phyloP scores from a whole-genome alignment of 2,797 vertebrate genomes.

The Myotis pilosus region DNA sequence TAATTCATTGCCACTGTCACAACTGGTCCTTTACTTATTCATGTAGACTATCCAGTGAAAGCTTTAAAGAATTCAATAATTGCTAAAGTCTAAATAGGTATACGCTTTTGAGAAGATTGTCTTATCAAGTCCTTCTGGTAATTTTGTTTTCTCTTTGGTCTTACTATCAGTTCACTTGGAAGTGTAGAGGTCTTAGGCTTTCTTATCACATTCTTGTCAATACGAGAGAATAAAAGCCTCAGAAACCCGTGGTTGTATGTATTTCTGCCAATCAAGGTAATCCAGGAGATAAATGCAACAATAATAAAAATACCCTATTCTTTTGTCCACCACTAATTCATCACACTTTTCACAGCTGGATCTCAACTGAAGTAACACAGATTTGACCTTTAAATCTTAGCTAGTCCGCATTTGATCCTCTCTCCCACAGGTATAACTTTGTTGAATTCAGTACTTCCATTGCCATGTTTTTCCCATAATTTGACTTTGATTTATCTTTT shows the following conservation, averaged over 20 bases:
- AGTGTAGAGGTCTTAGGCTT: conserved; percentile 35
- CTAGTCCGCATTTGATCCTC: conserved; percentile 54
- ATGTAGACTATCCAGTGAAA: background rate
- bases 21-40: background rate
- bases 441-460: conserved; percentile 19
- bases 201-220: conserved; percentile 62
- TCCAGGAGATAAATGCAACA: conserved; percentile 69
- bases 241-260: conserved; percentile 28
- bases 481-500: conserved; percentile 77
- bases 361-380: conserved; percentile 35
- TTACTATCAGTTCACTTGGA: conserved; percentile 43
- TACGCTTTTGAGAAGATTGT: background rate
- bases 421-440: conserved; percentile 37
- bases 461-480: conserved; percentile 62
- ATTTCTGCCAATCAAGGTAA: conserved; percentile 72
- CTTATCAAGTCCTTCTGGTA: conserved; percentile 29
- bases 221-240: background rate
- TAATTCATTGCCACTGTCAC: background rate
- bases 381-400: conserved; percentile 72
- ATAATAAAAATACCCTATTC: conserved; percentile 39
- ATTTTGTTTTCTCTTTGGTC: conserved; percentile 40
- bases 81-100: background rate
- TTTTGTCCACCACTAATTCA: conserved; percentile 67
- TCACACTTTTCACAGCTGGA: conserved; percentile 66
- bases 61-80: background rate